Evolutionary conservation across 64 coral and sea anemone species (phyloP), one percentile per base, ranked within the genome.

Genomic region (Porites lutea): DNA sequence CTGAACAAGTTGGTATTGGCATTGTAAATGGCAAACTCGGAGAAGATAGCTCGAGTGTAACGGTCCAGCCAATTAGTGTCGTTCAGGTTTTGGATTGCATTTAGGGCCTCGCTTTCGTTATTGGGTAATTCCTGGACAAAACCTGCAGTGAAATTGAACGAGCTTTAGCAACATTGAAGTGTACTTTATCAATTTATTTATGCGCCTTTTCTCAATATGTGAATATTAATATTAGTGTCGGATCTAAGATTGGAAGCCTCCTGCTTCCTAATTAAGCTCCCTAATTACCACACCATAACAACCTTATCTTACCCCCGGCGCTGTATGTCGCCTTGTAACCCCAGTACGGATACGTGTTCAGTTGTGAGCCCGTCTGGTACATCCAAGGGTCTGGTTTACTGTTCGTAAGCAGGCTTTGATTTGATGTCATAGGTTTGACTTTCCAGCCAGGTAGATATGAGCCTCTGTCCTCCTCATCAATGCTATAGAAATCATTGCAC

Each of bases 1-100:
- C 82, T 73, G 52, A 98, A 98, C 78, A 98, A 94, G 49, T 98
- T 98, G 0, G 88, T 80, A 44, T 88, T 83, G 1, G 96, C 80
- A 65, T 98, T 98, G 79, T 98, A 98, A 18, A 98, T 53, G n/a
- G 96, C 86, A 57, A 98, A 94, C 49, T 98, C 96, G 3, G 78
- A 12, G 37, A 98, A 98, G 53, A 98, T 43, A 13, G 89, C 96
- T 0, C 96, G 82, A 44, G 92, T 98, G 6, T 91, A 59, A 4
- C 92, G 75, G 52, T 98, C 92, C 1, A 98, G 75, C 96, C 96
- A 98, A 13, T 72, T 61, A 8, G 58, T 19, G 12, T 76, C 27
- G 54, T 97, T 88, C 48, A 94, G 88, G 23, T 70, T 55, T 75
- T 91, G 92, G 14, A 87, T 87, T n/a, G 57, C 27, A 37, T 37